Conservation (phyloP, 1,140 invertebrate species). For the Caerostris extrusa region DNA sequence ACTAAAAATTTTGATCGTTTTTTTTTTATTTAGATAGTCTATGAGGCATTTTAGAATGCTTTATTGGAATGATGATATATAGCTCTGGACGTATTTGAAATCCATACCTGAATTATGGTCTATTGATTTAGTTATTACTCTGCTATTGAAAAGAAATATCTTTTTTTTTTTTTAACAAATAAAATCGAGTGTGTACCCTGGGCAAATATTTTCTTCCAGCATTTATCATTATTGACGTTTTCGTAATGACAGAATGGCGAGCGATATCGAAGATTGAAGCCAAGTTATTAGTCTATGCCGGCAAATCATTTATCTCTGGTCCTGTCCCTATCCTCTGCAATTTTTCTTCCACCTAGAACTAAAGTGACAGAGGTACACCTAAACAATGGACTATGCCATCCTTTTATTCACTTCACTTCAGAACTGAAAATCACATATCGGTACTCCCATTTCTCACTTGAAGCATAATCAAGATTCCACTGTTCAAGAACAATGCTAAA, state of each 20-base stretch:
- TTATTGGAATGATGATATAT: conserved; percentile 28
- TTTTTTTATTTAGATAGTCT: conserved; percentile 1
- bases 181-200: conserved; percentile 48
- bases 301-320: conserved; percentile 68
- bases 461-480: conserved; percentile 9
- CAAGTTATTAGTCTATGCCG: conserved; percentile 68
- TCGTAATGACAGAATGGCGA: conserved; percentile 53
- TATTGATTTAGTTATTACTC: conserved; percentile 62
- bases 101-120: conserved; percentile 60
- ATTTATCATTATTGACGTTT: conserved; percentile 70
- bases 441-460: conserved; percentile 43
- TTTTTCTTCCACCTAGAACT: conserved; percentile 54
- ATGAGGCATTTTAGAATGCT: conserved; percentile 16
- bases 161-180: conserved; percentile 58
- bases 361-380: conserved; percentile 62
- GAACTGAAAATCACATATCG: conserved; percentile 53
- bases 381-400: conserved; percentile 62
- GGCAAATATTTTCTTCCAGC: conserved; percentile 53
- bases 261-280: conserved; percentile 54
- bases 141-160: conserved; percentile 60
- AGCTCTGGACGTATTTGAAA: conserved; percentile 43
- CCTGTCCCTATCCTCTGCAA: conserved; percentile 51
- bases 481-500: not conserved
- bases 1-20: not conserved
- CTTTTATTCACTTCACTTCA: conserved; percentile 1